phyloP scores from a whole-genome alignment of 2,797 vertebrate species.

The Cebuella pygmaea region DNA sequence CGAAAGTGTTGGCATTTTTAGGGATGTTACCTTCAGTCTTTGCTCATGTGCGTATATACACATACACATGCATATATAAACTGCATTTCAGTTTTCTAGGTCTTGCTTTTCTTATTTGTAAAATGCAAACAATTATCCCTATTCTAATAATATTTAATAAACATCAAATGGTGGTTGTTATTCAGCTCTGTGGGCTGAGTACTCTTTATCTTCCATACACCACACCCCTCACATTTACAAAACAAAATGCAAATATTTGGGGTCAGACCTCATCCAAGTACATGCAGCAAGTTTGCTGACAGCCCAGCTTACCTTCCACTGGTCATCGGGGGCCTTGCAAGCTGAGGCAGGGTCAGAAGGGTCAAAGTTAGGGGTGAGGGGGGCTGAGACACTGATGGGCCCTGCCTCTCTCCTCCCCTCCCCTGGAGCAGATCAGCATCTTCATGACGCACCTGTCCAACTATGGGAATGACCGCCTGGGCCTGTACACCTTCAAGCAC shows the following conservation, averaged over 20 bases:
- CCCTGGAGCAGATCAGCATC: constrained; percentile 93
- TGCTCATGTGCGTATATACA: neutral
- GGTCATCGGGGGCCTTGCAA: neutral
- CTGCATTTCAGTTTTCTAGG: neutral
- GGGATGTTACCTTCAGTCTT: neutral
- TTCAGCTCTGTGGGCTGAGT: neutral
- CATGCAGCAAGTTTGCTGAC: neutral
- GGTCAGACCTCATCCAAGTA: neutral
- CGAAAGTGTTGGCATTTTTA: neutral
- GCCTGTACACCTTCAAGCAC: constrained; percentile 98
- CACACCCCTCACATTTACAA: neutral
- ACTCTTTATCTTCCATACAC: neutral
- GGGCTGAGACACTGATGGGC: neutral
- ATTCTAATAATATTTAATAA: neutral
- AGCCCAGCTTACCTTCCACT: neutral
- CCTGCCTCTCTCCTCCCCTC: neutral
- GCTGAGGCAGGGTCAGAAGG: neutral
- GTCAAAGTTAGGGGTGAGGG: neutral
- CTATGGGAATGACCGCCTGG: constrained; percentile 97
- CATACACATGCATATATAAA: neutral
- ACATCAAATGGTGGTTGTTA: neutral
- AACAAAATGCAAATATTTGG: neutral
- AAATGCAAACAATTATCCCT: neutral
- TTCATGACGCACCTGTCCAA: constrained; percentile 99
- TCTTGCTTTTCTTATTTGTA: neutral